phyloP scores from a whole-genome alignment of 2,113 vertebrate species.

The Spheniscus mendiculus region DNA sequence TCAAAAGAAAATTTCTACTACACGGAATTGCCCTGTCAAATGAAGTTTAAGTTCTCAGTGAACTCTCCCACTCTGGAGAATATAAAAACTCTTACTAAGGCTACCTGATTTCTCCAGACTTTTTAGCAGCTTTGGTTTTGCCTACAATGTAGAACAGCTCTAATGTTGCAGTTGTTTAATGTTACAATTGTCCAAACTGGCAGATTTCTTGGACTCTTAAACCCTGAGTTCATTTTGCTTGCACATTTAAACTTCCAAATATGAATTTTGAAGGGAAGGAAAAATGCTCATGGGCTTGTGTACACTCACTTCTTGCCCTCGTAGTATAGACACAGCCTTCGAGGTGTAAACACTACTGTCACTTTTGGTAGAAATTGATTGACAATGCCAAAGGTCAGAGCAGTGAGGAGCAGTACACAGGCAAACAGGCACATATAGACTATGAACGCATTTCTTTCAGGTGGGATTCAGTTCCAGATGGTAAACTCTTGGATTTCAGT shows the following conservation, averaged over 20 bases:
- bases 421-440: background rate
- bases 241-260: background rate
- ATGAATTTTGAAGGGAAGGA: background rate
- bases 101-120: background rate
- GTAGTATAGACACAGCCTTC: background rate
- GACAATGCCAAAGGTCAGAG: background rate
- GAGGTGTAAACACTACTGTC: background rate
- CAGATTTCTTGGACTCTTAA: background rate
- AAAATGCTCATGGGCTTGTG: background rate
- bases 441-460: background rate
- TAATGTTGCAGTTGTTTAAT: background rate
- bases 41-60: background rate
- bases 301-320: background rate
- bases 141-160: background rate
- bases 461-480: background rate
- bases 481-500: background rate
- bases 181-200: background rate
- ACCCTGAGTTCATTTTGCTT: background rate
- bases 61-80: background rate
- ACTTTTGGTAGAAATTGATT: background rate
- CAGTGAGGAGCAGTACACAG: background rate
- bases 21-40: background rate
- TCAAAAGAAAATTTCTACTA: background rate
- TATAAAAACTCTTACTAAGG: background rate
- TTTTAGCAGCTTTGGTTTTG: background rate